These are phyloP conservation scores for Pelosia muscerda DNA, from an alignment of 2,888 invertebrate species.

Conservation along the genomic window DNA sequence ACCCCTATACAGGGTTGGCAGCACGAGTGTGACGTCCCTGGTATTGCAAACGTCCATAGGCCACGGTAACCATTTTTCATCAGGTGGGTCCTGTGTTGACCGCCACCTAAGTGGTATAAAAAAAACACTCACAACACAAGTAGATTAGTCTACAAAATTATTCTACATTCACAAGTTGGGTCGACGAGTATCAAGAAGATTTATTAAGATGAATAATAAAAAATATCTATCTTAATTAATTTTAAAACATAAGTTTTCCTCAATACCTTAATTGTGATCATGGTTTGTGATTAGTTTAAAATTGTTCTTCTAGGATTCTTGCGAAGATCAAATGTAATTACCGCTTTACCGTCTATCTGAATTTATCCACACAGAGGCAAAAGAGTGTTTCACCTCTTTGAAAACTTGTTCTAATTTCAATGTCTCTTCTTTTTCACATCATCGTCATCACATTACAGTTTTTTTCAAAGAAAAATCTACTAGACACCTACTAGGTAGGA, in stretches of 20 bases:
- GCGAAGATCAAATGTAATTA: slow-evolving; percentile 49
- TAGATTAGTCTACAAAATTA: no score
- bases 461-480: slow-evolving; percentile 8
- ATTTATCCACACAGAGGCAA: slow-evolving; percentile 39
- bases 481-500: background rate
- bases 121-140: no score
- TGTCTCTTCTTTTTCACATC: slow-evolving; percentile 33
- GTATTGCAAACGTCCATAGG: no score
- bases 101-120: no score
- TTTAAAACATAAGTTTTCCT: slow-evolving; percentile 24
- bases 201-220: background rate
- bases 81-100: no score
- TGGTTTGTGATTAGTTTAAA: slow-evolving; percentile 35
- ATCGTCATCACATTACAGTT: slow-evolving; percentile 19
- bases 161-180: no score
- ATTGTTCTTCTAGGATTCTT: slow-evolving; percentile 31
- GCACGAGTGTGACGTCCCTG: no score
- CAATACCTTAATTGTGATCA: slow-evolving; percentile 46
- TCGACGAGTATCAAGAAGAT: no score
- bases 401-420: slow-evolving; percentile 39
- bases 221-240: background rate
- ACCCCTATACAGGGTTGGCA: no score
- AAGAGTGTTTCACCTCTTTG: slow-evolving; percentile 32
- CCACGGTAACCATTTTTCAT: no score
- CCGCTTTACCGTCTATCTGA: slow-evolving; percentile 36